Conservation (phyloP, 2,888 invertebrate species). For the Dicyrtoma fusca region DNA sequence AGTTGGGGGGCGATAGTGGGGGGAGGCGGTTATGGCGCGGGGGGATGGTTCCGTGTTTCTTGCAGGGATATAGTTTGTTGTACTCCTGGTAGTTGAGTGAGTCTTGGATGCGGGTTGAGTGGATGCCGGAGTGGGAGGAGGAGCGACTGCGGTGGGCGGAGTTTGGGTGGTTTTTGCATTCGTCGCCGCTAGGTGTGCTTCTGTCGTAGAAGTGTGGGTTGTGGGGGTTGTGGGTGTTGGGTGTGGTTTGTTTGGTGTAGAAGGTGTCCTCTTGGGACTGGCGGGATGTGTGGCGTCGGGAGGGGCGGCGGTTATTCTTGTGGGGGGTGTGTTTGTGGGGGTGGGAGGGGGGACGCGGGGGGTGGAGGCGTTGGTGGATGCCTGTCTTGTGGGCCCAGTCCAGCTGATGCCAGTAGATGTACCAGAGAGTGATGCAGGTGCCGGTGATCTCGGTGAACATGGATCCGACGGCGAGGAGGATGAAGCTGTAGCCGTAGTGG, state of each 20-base stretch:
- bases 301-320: too few relatives aligned
- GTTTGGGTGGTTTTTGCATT: slow-evolving; percentile 2
- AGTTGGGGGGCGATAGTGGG: too few relatives aligned
- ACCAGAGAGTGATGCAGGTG: slow-evolving; percentile 82
- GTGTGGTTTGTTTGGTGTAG: too few relatives aligned
- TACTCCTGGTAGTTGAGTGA: slow-evolving; percentile 15
- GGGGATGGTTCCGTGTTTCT: slow-evolving; percentile 33
- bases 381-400: slow-evolving; percentile 52
- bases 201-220: slow-evolving; percentile 15
- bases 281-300: neutral
- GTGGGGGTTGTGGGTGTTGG: neutral
- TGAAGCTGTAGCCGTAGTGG: slow-evolving; percentile 80
- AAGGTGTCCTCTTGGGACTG: neutral
- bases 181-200: slow-evolving; percentile 29
- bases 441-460: slow-evolving; percentile 83
- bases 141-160: slow-evolving; percentile 20
- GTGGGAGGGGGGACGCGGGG: neutral
- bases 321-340: neutral
- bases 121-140: slow-evolving; percentile 16
- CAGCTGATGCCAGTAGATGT: slow-evolving; percentile 73
- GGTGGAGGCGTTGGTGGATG: neutral
- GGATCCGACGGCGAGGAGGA: slow-evolving; percentile 82
- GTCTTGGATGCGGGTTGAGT: neutral
- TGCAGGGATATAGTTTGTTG: slow-evolving; percentile 32
- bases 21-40: neutral